These are phyloP conservation scores for Aphidius colemani DNA, from an alignment of 2,888 invertebrate genomes.

Conservation along the genomic window DNA sequence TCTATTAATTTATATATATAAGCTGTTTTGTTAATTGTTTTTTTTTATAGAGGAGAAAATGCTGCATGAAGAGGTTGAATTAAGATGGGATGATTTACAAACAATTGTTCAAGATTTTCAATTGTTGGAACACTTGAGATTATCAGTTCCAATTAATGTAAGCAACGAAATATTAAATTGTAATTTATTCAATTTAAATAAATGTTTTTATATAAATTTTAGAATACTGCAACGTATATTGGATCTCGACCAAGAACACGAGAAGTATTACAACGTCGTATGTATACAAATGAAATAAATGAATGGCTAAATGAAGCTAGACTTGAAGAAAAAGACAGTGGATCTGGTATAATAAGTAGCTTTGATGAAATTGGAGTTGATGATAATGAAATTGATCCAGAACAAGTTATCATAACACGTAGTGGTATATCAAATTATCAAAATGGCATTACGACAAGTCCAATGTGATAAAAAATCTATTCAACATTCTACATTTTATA, in stretches of 20 bases:
- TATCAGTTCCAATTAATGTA: constrained; percentile 63
- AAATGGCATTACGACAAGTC: constrained; percentile 38
- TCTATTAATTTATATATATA: not conserved
- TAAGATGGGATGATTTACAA: constrained; percentile 73
- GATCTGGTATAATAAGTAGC: constrained; percentile 33
- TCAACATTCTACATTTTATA: not conserved
- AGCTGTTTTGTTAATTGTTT: no score
- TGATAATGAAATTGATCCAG: constrained; percentile 37
- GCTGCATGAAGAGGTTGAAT: constrained; percentile 74
- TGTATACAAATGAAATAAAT: constrained; percentile 77
- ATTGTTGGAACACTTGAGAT: constrained; percentile 62
- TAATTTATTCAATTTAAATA: constrained; percentile 4
- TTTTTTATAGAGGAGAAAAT: constrained; percentile 71
- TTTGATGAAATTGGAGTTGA: constrained; percentile 43
- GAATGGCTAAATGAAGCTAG: constrained; percentile 76
- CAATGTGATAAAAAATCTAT: constrained; percentile 31
- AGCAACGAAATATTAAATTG: constrained; percentile 38
- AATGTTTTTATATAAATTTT: constrained; percentile 17
- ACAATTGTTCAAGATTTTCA: constrained; percentile 63
- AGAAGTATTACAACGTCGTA: constrained; percentile 75
- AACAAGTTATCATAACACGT: constrained; percentile 38
- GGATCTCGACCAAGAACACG: constrained; percentile 77
- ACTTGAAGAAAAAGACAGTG: constrained; percentile 60
- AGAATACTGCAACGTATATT: constrained; percentile 71
- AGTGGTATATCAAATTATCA: constrained; percentile 32